phyloP scores from a whole-genome alignment of 2,797 vertebrate species.

The Gymnocypris eckloni region DNA sequence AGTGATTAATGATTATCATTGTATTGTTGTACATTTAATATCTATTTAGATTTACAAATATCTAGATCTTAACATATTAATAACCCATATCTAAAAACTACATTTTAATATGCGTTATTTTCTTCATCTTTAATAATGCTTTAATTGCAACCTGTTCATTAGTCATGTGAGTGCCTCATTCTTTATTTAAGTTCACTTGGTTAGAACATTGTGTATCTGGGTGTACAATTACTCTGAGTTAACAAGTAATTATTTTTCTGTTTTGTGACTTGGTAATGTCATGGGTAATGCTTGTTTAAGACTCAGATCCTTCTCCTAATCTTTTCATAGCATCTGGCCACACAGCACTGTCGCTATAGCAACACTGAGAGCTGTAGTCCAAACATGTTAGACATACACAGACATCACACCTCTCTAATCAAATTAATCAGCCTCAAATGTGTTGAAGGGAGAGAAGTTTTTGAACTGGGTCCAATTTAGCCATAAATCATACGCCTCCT shows the following conservation, averaged over 20 bases:
- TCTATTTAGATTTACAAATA: not conserved
- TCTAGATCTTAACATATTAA: not conserved
- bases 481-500: slow-evolving; percentile 14
- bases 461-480: slow-evolving; percentile 26
- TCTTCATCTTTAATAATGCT: not conserved
- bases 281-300: slow-evolving; percentile 43
- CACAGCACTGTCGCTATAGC: slow-evolving; percentile 47
- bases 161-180: not conserved
- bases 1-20: not conserved
- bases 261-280: slow-evolving; percentile 1
- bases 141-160: slow-evolving; percentile 8
- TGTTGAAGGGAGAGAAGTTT: slow-evolving; percentile 32
- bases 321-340: slow-evolving; percentile 52
- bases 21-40: not conserved
- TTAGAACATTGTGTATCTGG: not conserved
- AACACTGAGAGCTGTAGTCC: slow-evolving; percentile 48
- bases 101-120: not conserved
- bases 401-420: slow-evolving; percentile 46
- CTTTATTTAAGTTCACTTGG: not conserved
- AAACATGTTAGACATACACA: slow-evolving; percentile 41
- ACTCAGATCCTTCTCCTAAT: slow-evolving; percentile 43
- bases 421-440: slow-evolving; percentile 46
- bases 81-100: not conserved
- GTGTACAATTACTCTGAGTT: slow-evolving; percentile 25
- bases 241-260: slow-evolving; percentile 23